These are phyloP conservation scores for Siderastrea siderea DNA, from an alignment of 92 coral and sea anemone species.

Conservation along the genomic window DNA sequence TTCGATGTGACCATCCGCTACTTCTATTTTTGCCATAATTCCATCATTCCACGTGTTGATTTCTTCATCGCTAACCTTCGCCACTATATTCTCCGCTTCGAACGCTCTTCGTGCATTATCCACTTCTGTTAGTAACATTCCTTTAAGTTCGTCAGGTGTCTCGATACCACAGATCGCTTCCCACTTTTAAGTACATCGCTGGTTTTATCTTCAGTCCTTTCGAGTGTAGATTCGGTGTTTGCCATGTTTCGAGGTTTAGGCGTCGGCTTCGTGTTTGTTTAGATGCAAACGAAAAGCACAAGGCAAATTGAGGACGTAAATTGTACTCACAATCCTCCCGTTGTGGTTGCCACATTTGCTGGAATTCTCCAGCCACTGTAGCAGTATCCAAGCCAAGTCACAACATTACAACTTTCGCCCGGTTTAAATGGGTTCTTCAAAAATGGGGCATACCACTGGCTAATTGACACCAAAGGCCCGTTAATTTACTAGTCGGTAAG, in stretches of 20 bases:
- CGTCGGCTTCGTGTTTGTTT: background rate
- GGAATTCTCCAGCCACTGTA: background rate
- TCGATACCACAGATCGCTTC: background rate
- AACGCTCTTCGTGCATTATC: background rate
- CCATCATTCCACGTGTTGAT: background rate
- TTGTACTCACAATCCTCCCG: slow-evolving; percentile 5
- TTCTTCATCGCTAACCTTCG: background rate
- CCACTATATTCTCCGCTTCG: background rate
- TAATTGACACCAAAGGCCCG: no score
- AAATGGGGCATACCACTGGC: no score
- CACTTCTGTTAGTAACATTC: background rate
- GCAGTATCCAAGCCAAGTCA: background rate
- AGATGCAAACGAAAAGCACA: background rate
- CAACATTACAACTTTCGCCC: no score
- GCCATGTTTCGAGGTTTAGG: slow-evolving; percentile 9
- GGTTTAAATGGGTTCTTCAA: no score
- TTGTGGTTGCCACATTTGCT: background rate
- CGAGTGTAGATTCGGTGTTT: slow-evolving; percentile 6
- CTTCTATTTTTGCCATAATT: slow-evolving; percentile 9
- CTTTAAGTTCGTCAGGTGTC: background rate
- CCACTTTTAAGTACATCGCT: background rate
- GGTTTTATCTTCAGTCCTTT: background rate
- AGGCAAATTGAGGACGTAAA: slow-evolving; percentile 16
- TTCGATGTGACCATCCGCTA: slow-evolving; percentile 39
- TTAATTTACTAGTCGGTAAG: no score